These are phyloP conservation scores for Helicorthomorpha holstii DNA, from an alignment of 1,140 invertebrate genomes.

Conservation along the genomic window DNA sequence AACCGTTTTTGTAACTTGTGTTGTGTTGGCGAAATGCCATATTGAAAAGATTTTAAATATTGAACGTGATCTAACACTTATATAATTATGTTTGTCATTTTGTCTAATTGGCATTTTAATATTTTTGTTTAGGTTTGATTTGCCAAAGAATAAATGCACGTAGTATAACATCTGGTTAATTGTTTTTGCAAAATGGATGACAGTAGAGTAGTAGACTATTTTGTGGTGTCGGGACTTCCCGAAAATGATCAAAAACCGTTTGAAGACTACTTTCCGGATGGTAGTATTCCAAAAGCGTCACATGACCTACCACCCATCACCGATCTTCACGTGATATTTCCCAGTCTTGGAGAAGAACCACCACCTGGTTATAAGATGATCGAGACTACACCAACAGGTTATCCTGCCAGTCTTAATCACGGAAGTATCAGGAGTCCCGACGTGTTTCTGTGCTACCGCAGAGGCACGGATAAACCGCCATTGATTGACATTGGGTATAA, in stretches of 20 bases:
- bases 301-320: conserved; percentile 74
- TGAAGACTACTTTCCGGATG: conserved; percentile 61
- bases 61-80: too few species aligned
- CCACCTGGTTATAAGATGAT: conserved; percentile 65
- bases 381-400: conserved; percentile 52
- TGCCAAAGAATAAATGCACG: too few species aligned
- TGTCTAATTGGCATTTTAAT: too few species aligned
- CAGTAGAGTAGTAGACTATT: conserved; percentile 56
- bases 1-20: too few species aligned
- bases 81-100: too few species aligned
- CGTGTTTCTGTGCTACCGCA: conserved; percentile 78
- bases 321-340: conserved; percentile 82
- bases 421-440: conserved; percentile 82
- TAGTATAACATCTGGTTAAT: too few species aligned
- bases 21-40: too few species aligned
- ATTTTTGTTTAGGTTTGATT: too few species aligned
- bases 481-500: conserved; percentile 87
- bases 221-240: conserved; percentile 89
- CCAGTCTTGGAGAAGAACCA: conserved; percentile 62
- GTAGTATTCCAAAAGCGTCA: conserved; percentile 53
- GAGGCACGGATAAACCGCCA: conserved; percentile 86
- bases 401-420: conserved; percentile 85
- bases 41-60: too few species aligned
- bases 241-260: conserved; percentile 50
- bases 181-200: conserved; percentile 29